These are phyloP conservation scores for Myodes glareolus DNA, from an alignment of 2,113 vertebrate species.

Conservation along the genomic window DNA sequence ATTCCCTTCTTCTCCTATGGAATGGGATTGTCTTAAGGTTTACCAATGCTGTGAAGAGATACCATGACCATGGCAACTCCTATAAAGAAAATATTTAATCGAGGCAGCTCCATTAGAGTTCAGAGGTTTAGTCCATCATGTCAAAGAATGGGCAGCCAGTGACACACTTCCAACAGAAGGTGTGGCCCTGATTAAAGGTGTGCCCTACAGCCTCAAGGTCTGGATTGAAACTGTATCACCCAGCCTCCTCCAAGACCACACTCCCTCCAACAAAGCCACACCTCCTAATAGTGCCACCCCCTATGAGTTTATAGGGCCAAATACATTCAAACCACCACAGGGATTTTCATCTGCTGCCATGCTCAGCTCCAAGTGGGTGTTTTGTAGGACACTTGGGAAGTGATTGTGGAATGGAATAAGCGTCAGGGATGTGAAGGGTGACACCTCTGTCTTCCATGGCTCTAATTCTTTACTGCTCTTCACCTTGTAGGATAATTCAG, in stretches of 20 bases:
- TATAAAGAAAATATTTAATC: neutral
- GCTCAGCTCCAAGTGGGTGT: rapidly evolving
- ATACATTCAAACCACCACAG: neutral
- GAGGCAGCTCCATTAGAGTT: neutral
- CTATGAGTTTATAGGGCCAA: neutral
- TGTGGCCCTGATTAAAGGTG: neutral
- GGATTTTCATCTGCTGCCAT: neutral
- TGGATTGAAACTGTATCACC: neutral
- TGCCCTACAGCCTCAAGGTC: neutral
- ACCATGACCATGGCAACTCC: neutral
- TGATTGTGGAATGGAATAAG: neutral
- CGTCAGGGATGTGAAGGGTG: rapidly evolving
- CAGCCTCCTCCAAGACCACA: neutral
- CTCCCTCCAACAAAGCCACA: neutral
- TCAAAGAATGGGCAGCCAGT: neutral
- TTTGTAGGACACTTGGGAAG: neutral
- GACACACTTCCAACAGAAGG: neutral
- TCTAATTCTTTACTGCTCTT: neutral
- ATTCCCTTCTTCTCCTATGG: neutral
- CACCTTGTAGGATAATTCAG: slow-evolving; percentile 90
- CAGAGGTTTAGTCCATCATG: neutral
- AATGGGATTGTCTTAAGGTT: neutral
- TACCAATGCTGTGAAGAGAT: neutral
- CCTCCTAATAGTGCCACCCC: neutral
- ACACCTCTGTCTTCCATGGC: neutral